phyloP scores from a whole-genome alignment of 2,113 vertebrate species.

The Cololabis saira region DNA sequence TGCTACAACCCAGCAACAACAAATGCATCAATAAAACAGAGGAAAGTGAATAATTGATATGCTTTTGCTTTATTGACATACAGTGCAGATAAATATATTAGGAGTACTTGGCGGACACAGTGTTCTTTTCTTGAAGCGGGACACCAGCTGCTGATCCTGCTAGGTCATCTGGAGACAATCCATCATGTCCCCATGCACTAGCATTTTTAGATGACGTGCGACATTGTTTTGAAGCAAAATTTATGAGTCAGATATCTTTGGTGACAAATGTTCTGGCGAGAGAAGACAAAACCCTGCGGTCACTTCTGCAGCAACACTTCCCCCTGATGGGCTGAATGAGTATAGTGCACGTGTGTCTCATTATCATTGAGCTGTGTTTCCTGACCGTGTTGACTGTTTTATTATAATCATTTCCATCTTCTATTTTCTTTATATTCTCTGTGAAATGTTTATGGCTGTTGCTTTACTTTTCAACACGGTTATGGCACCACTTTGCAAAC shows the following conservation, averaged over 20 bases:
- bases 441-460: too few relatives aligned
- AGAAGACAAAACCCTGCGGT: background rate
- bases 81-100: too few relatives aligned
- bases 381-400: too few relatives aligned
- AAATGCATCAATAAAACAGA: too few relatives aligned
- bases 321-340: constrained; percentile 51
- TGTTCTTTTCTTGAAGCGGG: constrained; percentile 53
- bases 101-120: constrained; percentile 11
- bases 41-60: too few relatives aligned
- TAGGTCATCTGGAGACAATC: constrained; percentile 46
- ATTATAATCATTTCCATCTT: too few relatives aligned
- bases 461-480: too few relatives aligned
- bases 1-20: background rate
- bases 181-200: constrained; percentile 23
- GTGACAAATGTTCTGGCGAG: constrained; percentile 40
- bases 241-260: constrained; percentile 60
- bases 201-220: constrained; percentile 27
- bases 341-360: background rate
- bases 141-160: constrained; percentile 54
- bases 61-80: too few relatives aligned
- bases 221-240: constrained; percentile 61
- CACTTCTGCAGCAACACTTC: constrained; percentile 34
- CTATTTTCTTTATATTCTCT: too few relatives aligned
- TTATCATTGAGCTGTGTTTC: background rate
- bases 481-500: too few relatives aligned